A percentile compares a stretch with the other conserved stretches of the same genome.
These are phyloP conservation scores for Ormyrus rosae DNA, from an alignment of 2,888 invertebrate species.

Conservation along the genomic window DNA sequence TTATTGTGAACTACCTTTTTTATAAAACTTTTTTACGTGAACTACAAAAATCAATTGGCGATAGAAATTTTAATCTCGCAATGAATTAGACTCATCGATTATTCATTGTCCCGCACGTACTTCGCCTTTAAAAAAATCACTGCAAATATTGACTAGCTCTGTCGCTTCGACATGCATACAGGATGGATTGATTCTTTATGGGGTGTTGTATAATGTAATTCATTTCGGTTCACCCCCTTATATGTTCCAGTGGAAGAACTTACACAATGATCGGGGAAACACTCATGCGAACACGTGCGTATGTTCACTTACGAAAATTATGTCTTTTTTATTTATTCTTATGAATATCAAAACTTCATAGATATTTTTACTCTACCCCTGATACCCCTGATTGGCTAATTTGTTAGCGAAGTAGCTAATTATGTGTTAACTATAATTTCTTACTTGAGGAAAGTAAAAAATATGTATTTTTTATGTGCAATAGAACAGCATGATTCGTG, in stretches of 20 bases:
- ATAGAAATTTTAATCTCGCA: constrained; percentile 43
- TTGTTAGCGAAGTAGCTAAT: no score
- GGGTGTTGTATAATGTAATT: constrained; percentile 50
- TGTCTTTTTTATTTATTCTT: constrained; percentile 31
- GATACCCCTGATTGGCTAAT: no score
- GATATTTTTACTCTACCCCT: no score
- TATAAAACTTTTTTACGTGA: neutral
- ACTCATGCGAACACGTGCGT: constrained; percentile 34
- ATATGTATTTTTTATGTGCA: no score
- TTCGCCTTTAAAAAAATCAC: constrained; percentile 63
- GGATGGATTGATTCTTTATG: constrained; percentile 70
- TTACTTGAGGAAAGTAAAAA: no score
- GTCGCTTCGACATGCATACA: constrained; percentile 61
- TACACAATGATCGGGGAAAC: neutral
- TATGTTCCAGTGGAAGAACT: neutral
- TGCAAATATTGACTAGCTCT: constrained; percentile 69
- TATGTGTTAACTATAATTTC: no score
- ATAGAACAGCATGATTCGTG: no score
- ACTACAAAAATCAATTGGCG: constrained; percentile 37
- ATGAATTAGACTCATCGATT: constrained; percentile 59
- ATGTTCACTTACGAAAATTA: constrained; percentile 51
- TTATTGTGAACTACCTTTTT: no score
- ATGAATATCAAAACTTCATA: no score
- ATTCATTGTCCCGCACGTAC: constrained; percentile 63
- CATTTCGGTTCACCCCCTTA: constrained; percentile 34